phyloP scores from a whole-genome alignment of 2,797 vertebrate species.

The Monodelphis domestica region DNA sequence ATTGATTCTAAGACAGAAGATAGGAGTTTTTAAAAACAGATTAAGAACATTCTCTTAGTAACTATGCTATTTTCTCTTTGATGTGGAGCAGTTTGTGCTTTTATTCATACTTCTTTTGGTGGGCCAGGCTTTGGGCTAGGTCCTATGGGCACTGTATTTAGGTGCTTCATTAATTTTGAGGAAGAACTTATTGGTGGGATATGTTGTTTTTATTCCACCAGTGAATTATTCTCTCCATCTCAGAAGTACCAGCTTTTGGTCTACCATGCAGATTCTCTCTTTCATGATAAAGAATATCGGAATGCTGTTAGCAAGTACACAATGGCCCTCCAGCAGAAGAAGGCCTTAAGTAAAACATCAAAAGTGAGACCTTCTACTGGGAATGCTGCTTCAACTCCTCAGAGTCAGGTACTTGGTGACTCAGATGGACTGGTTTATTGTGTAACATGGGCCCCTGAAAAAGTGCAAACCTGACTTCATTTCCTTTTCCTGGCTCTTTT shows the following conservation, averaged over 20 bases:
- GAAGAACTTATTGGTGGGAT: slow-evolving; percentile 30
- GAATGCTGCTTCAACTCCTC: slow-evolving; percentile 90
- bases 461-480: not conserved
- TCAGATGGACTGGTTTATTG: not conserved
- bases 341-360: slow-evolving; percentile 97
- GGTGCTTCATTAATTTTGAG: slow-evolving; percentile 26
- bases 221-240: slow-evolving; percentile 95
- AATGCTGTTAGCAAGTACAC: slow-evolving; percentile 98
- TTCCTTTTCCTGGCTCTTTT: not conserved
- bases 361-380: slow-evolving; percentile 97
- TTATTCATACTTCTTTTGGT: not conserved
- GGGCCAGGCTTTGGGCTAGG: slow-evolving; percentile 1
- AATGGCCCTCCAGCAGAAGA: slow-evolving; percentile 98
- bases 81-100: not conserved
- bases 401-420: slow-evolving; percentile 90
- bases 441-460: not conserved
- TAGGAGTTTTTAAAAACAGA: slow-evolving; percentile 10
- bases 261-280: slow-evolving; percentile 97
- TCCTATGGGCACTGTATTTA: not conserved
- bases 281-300: slow-evolving; percentile 98
- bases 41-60: not conserved
- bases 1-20: too few relatives aligned
- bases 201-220: slow-evolving; percentile 77
- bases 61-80: not conserved
- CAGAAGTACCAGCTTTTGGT: slow-evolving; percentile 99